Base-by-base conservation (phyloP, 2,797 vertebrate species). In the Onychomys leucogaster region DNA sequence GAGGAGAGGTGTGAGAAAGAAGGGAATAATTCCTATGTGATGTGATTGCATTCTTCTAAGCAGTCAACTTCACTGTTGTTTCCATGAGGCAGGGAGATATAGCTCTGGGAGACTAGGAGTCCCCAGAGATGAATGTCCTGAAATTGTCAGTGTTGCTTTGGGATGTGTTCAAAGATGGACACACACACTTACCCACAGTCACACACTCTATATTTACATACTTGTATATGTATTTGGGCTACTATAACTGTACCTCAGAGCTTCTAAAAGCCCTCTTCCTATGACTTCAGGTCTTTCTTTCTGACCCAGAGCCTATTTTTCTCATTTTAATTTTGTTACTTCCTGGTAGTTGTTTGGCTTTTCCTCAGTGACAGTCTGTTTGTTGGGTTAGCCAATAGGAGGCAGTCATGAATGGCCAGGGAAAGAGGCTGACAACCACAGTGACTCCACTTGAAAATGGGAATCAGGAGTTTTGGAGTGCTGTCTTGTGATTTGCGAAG, bases 281-380 rank as follows among this genome's bases (percentile, higher is more conserved):
- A n/a, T 55, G 52, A 84, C 34, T 67, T 3, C 17, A 49, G 11
- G 29, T 25, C 4, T 6, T 71, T 63, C 88, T 78, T n/a, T 52
- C 41, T 84, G 5, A n/a, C 59, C 11, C 59, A 85, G 32, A 3
- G 67, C 9, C 17, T 73, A 25, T 61, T 94, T 88, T n/a, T 94
- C n/a, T 91, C 80, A 19, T 67, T 97, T 94, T 49, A 8, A 16
- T 59, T 16, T 90, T 90, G 43, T 6, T 69, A 25, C n/a, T 55
- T 69, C 80, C 57, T 67, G 34, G 13, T 80, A 41, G 67, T 89
- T 93, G 21, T 16, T 91, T 69, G 76, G 5, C n/a, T 82, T 67
- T 82, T 49, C 43, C 34, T 43, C 27, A 13, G 4, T 65, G 21
- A 5, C 6, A 86, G 61, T 78, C 41, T 4, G 23, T 75, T 82